Evolutionary conservation across 1,140 invertebrate species (phyloP).

Genomic region (Achroia grisella): DNA sequence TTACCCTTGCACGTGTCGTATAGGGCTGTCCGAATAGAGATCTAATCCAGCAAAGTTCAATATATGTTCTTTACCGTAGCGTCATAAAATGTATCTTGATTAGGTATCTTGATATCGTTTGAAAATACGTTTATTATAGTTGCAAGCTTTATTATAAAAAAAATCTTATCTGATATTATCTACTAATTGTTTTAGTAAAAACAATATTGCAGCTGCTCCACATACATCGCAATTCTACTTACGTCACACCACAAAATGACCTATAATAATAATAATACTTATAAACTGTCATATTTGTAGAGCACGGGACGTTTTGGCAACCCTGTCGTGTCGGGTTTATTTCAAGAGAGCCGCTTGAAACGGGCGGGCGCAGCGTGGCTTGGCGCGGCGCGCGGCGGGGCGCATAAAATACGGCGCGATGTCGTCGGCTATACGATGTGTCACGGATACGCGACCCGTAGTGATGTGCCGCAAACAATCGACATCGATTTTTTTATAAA

Average conservation of each 20-base stretch:
- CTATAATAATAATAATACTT: background rate
- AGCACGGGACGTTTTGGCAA: background rate
- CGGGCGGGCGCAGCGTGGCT: slow-evolving; percentile 24
- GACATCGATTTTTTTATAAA: too few species aligned
- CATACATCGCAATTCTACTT: too few species aligned
- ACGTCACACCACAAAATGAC: background rate
- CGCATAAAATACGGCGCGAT: slow-evolving; percentile 43
- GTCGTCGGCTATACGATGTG: slow-evolving; percentile 43
- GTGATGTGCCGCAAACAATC: background rate
- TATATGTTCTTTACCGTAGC: too few species aligned
- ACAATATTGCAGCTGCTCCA: too few species aligned
- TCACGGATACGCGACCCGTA: slow-evolving; percentile 48
- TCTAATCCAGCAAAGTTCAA: too few species aligned
- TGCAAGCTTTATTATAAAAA: too few species aligned
- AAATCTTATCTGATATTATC: too few species aligned
- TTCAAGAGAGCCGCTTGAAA: slow-evolving; percentile 24
- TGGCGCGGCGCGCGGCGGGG: slow-evolving; percentile 34
- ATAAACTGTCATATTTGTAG: background rate
- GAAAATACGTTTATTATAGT: too few species aligned
- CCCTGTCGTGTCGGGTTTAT: slow-evolving; percentile 9
- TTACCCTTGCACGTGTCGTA: slow-evolving; percentile 1
- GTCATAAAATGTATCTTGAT: too few species aligned
- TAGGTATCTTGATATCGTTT: too few species aligned
- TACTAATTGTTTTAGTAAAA: too few species aligned
- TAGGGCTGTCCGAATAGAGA: background rate